Base-by-base conservation (phyloP, 23 tunicate genomes). In the Halocynthia aurantium region DNA sequence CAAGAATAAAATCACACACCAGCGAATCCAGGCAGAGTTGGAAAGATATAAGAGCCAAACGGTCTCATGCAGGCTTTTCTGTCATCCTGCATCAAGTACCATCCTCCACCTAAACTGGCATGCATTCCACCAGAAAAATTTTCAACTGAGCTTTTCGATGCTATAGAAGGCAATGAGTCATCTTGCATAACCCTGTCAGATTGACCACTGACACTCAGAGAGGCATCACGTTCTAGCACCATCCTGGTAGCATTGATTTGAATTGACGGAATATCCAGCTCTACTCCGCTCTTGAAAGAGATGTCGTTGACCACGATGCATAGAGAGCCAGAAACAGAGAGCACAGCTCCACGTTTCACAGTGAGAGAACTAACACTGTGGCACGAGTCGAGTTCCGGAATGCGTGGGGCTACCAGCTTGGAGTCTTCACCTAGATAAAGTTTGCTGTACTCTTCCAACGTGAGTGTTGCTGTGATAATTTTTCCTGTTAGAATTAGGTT, bases 81-180 rank as follows among this genome's bases (percentile, higher is more conserved):
- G 50, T 69, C 54, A 54, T 13, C 51, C 73, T 10, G 51, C 51
- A 11, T 73, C 60, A 40, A 19, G 31, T 76, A 76, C 80, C 80
- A 76, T 7, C 80, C 80, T 5, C 80, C 80, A 51, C 80, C 80
- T 56, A 76, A 56, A 56, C 80, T 76, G 7, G 80, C 80, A 22
- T 76, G 80, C 19, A 52, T 68, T 0, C 80, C 80, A 8, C 80
- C 80, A 17, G 80, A 68, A 56, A 76, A 76, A 10, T 18, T 18
- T 58, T 76, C 67, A 17, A 52, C 61, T 11, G 44, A 8, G 5
- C 51, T 20, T 8, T 52, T 76, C 40, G 69, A 52, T 11, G 51
- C 61, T 31, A 31, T 31, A 8, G 53, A 61, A 15, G 80, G 80
- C 18, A 76, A 55, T 6, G 50, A 68, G 51, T 76, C 80, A 52